phyloP scores from a whole-genome alignment of 2,888 invertebrate genomes.

The Eupelmus urozonus region DNA sequence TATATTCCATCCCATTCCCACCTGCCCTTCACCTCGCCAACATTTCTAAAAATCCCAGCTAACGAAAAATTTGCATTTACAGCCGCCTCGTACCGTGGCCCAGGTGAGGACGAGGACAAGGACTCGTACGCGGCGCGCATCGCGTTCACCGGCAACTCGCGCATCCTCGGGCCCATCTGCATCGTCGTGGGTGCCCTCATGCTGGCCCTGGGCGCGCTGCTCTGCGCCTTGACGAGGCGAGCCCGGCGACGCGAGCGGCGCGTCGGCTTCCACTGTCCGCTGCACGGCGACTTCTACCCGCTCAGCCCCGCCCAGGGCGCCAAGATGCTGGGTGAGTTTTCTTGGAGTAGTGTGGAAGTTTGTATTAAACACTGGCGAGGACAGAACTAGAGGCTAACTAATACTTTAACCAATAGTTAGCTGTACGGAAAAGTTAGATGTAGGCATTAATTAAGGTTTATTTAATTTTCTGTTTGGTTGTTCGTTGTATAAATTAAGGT shows the following conservation, averaged over 20 bases:
- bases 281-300: slow-evolving; percentile 88
- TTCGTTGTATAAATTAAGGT: too few species aligned
- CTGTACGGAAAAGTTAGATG: too few species aligned
- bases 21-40: too few species aligned
- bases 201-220: slow-evolving; percentile 83
- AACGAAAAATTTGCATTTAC: slow-evolving; percentile 17
- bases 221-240: slow-evolving; percentile 84
- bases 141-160: slow-evolving; percentile 86
- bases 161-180: slow-evolving; percentile 86
- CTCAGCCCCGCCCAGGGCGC: slow-evolving; percentile 81
- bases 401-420: too few species aligned
- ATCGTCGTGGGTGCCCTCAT: slow-evolving; percentile 86
- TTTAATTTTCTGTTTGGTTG: too few species aligned
- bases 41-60: too few species aligned
- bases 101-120: slow-evolving; percentile 85
- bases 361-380: too few species aligned
- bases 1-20: too few species aligned
- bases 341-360: too few species aligned
- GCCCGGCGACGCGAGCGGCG: slow-evolving; percentile 84
- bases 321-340: slow-evolving; percentile 71
- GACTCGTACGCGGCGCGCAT: slow-evolving; percentile 85
- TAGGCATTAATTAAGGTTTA: too few species aligned
- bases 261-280: slow-evolving; percentile 87
- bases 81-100: slow-evolving; percentile 86
- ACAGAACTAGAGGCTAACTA: too few species aligned